These are phyloP conservation scores for Platichthys flesus DNA, from an alignment of 2,113 vertebrate genomes.

Conservation along the genomic window DNA sequence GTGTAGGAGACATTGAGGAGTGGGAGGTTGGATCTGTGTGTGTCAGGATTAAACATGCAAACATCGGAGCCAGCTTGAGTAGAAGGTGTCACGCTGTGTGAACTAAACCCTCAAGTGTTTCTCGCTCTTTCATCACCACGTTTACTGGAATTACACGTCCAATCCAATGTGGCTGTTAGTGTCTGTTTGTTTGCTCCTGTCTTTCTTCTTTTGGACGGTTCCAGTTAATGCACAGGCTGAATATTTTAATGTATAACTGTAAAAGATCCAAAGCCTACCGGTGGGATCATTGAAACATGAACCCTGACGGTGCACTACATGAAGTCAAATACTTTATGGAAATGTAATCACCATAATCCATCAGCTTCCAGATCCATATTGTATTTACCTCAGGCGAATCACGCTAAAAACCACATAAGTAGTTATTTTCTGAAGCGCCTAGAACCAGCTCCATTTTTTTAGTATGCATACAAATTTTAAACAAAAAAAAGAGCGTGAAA, in stretches of 20 bases:
- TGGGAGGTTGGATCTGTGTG: background rate
- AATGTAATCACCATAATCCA: background rate
- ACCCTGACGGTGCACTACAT: background rate
- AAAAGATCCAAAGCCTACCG: background rate
- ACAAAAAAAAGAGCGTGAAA: background rate
- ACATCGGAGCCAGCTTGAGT: background rate
- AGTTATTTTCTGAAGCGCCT: background rate
- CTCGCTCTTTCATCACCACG: constrained; percentile 1
- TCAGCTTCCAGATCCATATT: background rate
- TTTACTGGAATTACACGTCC: background rate
- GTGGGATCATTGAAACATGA: background rate
- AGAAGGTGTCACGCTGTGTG: background rate
- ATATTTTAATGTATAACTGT: background rate
- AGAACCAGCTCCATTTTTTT: background rate
- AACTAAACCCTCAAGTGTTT: background rate
- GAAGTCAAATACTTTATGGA: no score
- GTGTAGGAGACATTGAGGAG: background rate
- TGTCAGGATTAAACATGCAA: constrained; percentile 5
- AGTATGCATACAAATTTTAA: background rate
- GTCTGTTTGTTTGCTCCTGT: background rate
- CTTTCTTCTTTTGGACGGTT: background rate
- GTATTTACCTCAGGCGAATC: background rate
- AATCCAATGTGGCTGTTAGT: background rate
- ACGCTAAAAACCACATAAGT: background rate
- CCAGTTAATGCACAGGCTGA: background rate